phyloP scores from a whole-genome alignment of 2,888 invertebrate genomes.

The Portevinia maculata region DNA sequence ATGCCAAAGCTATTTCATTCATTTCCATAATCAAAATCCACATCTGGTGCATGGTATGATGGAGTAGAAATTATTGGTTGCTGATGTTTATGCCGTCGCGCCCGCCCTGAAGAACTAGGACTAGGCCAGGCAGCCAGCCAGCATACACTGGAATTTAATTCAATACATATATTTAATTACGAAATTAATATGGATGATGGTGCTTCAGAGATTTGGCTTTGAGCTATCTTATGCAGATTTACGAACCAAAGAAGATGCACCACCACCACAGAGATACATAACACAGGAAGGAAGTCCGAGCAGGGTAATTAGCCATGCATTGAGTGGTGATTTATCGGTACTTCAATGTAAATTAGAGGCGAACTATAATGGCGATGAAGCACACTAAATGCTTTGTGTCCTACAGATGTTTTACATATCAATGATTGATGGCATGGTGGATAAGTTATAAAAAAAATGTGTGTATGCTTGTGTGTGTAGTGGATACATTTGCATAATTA shows the following conservation, averaged over 20 bases:
- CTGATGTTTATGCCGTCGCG: conserved; percentile 19
- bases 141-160: conserved; percentile 51
- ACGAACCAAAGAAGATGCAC: conserved; percentile 30
- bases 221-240: conserved; percentile 64
- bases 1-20: conserved; percentile 24
- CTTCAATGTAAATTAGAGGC: conserved; percentile 68
- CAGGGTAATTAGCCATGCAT: conserved; percentile 72
- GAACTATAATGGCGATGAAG: conserved; percentile 67
- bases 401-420: conserved; percentile 61
- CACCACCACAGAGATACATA: background rate
- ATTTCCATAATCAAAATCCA: conserved; percentile 25
- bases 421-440: conserved; percentile 59
- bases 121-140: background rate
- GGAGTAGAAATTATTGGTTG: conserved; percentile 6
- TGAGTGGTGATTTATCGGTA: conserved; percentile 71
- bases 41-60: conserved; percentile 5
- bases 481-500: background rate
- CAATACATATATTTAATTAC: conserved; percentile 68
- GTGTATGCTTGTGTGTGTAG: background rate
- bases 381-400: conserved; percentile 71
- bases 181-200: conserved; percentile 73
- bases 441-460: conserved; percentile 32
- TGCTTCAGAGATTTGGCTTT: conserved; percentile 63
- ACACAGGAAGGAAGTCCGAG: conserved; percentile 66
- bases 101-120: conserved; percentile 8